Evolutionary conservation across 2,888 invertebrate species (phyloP).

Genomic region (Tenthredo livida): DNA sequence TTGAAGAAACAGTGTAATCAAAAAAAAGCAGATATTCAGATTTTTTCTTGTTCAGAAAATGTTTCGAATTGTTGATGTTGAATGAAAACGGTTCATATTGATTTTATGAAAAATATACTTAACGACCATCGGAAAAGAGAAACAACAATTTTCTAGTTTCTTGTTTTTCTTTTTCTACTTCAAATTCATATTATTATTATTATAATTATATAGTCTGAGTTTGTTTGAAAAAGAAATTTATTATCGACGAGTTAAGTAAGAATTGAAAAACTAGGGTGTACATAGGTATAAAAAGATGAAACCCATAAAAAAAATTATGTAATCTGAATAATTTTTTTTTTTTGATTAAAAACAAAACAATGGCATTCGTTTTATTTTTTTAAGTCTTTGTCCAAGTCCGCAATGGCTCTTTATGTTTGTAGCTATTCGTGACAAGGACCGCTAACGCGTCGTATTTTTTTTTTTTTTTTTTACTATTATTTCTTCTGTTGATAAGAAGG

Average conservation of each 20-base stretch:
- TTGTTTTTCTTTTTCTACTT: neutral
- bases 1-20: neutral
- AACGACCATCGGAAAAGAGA: neutral
- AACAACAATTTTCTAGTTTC: neutral
- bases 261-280: neutral
- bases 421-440: neutral
- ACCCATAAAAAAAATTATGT: neutral
- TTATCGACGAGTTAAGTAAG: neutral
- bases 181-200: neutral
- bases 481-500: neutral
- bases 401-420: neutral
- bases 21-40: neutral
- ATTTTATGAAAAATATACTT: slow-evolving; percentile 2
- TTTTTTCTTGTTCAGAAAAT: neutral
- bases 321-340: neutral
- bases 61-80: neutral
- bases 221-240: neutral
- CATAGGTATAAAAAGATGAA: neutral
- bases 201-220: neutral
- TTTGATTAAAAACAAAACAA: neutral
- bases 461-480: neutral
- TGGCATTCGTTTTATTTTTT: neutral
- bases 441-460: neutral
- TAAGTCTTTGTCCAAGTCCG: neutral
- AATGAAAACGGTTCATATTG: neutral